Conservation (phyloP, 2,113 vertebrate species). For the Naja naja region DNA sequence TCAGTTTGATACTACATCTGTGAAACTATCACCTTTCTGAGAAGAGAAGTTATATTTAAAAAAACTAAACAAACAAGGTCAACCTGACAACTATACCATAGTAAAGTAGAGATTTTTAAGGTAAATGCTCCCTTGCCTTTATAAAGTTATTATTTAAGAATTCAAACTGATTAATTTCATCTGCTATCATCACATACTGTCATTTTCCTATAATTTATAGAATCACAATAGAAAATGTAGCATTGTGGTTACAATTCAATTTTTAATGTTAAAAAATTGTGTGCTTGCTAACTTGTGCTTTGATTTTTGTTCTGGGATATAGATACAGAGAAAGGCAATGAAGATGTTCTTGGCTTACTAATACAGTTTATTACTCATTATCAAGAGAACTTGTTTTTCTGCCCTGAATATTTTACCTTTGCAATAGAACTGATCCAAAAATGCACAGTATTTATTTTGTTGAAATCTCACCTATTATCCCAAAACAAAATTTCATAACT, state of each 20-base stretch:
- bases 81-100: neutral
- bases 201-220: conserved; percentile 9
- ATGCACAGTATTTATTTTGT: neutral
- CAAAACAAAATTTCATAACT: neutral
- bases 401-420: neutral
- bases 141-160: neutral
- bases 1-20: neutral
- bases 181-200: conserved; percentile 8
- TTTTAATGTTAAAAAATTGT: neutral
- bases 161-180: conserved; percentile 15
- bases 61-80: neutral
- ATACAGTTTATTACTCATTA: conserved; percentile 15
- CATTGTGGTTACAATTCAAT: neutral
- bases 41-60: neutral
- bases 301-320: neutral
- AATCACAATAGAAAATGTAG: neutral
- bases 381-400: neutral
- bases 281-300: neutral
- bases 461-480: neutral
- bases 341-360: neutral
- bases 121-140: neutral
- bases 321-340: conserved; percentile 2
- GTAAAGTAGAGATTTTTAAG: neutral
- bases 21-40: neutral
- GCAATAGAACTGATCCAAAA: neutral